Evolutionary conservation across 2,113 vertebrate species (phyloP), one percentile per base, ranked within the genome.

Genomic region (Pygathrix nemaeus): DNA sequence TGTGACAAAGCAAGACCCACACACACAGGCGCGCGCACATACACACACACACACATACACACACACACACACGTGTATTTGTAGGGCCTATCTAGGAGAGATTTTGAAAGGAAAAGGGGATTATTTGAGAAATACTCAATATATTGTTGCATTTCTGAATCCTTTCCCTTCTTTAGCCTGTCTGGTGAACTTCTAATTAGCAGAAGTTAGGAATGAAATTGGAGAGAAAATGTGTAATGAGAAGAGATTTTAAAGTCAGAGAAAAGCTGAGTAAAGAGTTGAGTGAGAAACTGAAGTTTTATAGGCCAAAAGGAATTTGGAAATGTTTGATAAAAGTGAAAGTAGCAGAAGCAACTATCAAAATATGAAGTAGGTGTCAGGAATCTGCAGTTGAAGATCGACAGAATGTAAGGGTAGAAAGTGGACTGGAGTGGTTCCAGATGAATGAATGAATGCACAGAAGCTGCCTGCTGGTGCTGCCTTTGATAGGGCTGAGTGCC

Each of bases 381-480:
- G 75, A 32, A 30, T 38, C 4, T 3, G 21, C 70, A 57, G 5
- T 1, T 70, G 10, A 88, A 48, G 52, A 55, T 9, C 14, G 43
- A 21, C 11, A 40, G 23, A 11, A 5, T 23, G 3, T 12, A 5
- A 25, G 18, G 5, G 48, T 18, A 7, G 2, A 64, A 10, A 6
- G 8, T 16, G n/a, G 23, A 3, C 7, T 48, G 1, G 25, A 4
- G 13, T 59, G 73, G 6, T 30, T 20, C 25, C 38, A 35, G 43
- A 17, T 14, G 80, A 21, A 64, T 6, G 27, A n/a, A 1, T 21
- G 61, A 32, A 30, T 45, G 10, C 5, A 18, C 16, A 35, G 79
- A 38, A 2, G 3, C 25, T n/a, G 13, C 0, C 12, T 5, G 25
- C 11, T 12, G 1, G 3, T 0, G 3, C 40, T 52, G 40, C 3